Conservation (phyloP, 37 sponge, comb jelly and placozoan species). For the Axinella damicornis region DNA sequence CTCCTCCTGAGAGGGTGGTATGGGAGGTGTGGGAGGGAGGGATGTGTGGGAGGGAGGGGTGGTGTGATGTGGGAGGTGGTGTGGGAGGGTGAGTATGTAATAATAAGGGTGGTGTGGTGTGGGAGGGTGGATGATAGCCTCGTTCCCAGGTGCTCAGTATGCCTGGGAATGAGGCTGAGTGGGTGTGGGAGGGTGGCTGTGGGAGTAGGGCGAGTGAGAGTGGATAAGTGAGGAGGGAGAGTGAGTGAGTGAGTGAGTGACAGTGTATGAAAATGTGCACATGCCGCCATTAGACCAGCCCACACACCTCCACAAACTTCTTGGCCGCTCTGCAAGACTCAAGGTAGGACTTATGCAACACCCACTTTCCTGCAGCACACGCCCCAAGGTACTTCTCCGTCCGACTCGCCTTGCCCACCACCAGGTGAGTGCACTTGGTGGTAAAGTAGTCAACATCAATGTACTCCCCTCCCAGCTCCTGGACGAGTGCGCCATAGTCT, state of each 20-base stretch:
- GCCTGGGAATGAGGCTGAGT: too few relatives aligned
- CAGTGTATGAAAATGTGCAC: neutral
- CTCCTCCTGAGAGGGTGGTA: constrained; percentile 28
- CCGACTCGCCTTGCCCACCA: constrained; percentile 77
- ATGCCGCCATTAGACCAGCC: constrained; percentile 20
- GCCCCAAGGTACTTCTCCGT: constrained; percentile 91
- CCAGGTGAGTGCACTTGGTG: constrained; percentile 76
- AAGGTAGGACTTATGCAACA: constrained; percentile 82
- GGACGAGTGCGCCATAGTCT: constrained; percentile 72
- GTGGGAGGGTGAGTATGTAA: too few relatives aligned
- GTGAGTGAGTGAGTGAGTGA: neutral
- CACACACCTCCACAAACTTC: constrained; percentile 62
- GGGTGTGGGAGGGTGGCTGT: too few relatives aligned
- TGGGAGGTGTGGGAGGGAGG: too few relatives aligned
- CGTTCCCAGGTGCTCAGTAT: too few relatives aligned
- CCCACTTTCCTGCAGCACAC: constrained; percentile 92
- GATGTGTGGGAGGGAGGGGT: too few relatives aligned
- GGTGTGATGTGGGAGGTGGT: too few relatives aligned
- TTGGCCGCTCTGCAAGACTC: constrained; percentile 74
- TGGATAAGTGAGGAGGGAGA: neutral
- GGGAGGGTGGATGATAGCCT: too few relatives aligned
- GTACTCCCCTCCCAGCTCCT: constrained; percentile 76
- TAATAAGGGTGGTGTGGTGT: too few relatives aligned
- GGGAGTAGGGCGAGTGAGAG: neutral
- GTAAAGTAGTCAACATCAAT: constrained; percentile 66